Percentiles rank a stretch among this genome's conserved stretches.
Evolutionary conservation across 2,113 vertebrate genomes (phyloP).

Genomic region (Condylura cristata): DNA sequence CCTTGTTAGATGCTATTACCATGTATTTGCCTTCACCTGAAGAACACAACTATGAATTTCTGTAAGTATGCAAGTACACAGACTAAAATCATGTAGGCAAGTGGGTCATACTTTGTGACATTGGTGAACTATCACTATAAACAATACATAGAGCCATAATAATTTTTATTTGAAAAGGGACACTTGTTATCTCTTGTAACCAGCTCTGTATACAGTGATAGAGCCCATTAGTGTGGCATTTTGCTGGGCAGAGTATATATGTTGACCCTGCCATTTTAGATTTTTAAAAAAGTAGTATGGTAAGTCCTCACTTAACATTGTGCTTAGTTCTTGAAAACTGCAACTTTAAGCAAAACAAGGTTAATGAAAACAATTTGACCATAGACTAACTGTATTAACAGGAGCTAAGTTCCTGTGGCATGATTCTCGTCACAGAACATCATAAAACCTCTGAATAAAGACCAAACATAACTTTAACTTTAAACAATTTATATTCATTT

Average conservation of each 20-base stretch:
- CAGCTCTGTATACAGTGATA: background rate
- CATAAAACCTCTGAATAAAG: no score
- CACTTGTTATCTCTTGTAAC: background rate
- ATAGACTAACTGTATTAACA: no score
- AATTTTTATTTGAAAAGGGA: conserved; percentile 24
- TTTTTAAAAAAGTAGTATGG: background rate
- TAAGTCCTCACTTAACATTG: no score
- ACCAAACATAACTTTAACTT: no score
- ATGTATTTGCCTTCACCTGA: conserved; percentile 93
- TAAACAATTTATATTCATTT: no score
- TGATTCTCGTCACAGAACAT: no score
- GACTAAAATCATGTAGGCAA: background rate
- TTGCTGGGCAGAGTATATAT: background rate
- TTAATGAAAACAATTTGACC: no score
- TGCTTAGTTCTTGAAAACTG: no score
- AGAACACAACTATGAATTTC: conserved; percentile 90
- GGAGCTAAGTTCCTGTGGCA: no score
- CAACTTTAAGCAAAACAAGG: no score
- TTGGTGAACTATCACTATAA: background rate
- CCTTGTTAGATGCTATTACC: conserved; percentile 92
- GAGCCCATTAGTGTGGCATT: background rate
- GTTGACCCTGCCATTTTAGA: background rate
- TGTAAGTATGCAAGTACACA: conserved; percentile 88
- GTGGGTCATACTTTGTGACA: background rate
- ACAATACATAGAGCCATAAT: background rate